A percentile compares a stretch with the other conserved stretches of the same genome.
These are phyloP conservation scores for Yponomeuta evonymella DNA, from an alignment of 2,888 invertebrate species.

Conservation along the genomic window DNA sequence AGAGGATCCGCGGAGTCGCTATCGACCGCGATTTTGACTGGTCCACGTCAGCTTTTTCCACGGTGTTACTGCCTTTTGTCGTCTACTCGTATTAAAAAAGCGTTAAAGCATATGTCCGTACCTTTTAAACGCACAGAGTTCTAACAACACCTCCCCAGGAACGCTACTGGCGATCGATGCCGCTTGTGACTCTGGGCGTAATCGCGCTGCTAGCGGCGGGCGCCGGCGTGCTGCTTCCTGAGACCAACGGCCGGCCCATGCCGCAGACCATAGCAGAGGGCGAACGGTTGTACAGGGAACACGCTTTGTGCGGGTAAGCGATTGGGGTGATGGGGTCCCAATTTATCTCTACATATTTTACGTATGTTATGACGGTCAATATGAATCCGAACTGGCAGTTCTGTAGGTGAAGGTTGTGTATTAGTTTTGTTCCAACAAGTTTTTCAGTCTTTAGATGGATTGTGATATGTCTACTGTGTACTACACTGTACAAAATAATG, in stretches of 20 bases:
- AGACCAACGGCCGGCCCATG: constrained; percentile 56
- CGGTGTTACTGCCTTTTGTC: constrained; percentile 58
- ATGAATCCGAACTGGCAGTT: too few species aligned
- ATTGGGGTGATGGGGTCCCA: neutral
- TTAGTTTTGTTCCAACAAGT: too few species aligned
- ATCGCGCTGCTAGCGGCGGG: constrained; percentile 40
- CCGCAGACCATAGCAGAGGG: constrained; percentile 62
- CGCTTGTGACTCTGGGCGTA: constrained; percentile 48
- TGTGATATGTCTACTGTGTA: too few species aligned
- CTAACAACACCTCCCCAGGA: constrained; percentile 35
- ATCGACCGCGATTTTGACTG: constrained; percentile 40
- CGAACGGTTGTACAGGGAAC: constrained; percentile 46
- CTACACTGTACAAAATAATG: too few species aligned
- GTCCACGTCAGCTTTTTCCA: constrained; percentile 61
- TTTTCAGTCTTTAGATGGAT: too few species aligned
- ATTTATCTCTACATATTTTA: too few species aligned
- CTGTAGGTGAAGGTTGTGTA: too few species aligned
- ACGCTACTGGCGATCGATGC: constrained; percentile 47
- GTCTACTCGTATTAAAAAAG: constrained; percentile 40
- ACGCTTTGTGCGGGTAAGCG: constrained; percentile 46
- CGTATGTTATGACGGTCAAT: too few species aligned
- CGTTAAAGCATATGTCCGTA: too few species aligned
- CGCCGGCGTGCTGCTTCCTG: constrained; percentile 46
- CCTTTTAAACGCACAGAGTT: too few species aligned
- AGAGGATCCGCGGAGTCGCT: too few species aligned